Evolutionary conservation across 2,113 vertebrate species (phyloP).

Genomic region (Hypocryptadius cinnamomeus): DNA sequence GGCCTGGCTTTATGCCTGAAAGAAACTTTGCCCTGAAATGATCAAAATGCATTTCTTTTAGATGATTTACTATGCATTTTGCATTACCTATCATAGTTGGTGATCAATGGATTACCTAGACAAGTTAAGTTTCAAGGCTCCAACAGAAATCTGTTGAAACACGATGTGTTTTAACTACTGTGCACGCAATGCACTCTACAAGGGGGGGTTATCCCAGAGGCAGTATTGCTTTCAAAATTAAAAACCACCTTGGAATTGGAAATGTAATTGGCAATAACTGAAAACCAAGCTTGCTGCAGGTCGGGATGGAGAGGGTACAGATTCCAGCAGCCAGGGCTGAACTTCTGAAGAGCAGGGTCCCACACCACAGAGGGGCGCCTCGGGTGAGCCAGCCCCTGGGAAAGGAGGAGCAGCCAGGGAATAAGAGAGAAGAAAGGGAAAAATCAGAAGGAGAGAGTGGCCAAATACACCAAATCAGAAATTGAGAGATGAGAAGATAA

Average conservation of each 20-base stretch:
- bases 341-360: not conserved
- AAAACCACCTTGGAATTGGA: not conserved
- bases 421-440: not conserved
- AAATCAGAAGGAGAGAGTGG: not conserved
- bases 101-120: not conserved
- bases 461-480: not conserved
- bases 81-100: not conserved
- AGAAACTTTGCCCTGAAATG: not conserved
- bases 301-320: rapidly evolving
- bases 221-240: not conserved
- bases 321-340: not conserved
- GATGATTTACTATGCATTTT: not conserved
- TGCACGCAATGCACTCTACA: not conserved
- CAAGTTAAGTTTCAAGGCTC: not conserved
- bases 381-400: not conserved
- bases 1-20: not conserved
- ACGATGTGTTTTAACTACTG: not conserved
- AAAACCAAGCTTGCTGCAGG: not conserved
- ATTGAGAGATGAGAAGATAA: not conserved
- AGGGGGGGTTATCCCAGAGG: not conserved
- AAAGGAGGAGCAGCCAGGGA: not conserved
- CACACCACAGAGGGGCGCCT: not conserved
- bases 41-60: not conserved
- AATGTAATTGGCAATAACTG: not conserved
- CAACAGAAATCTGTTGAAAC: not conserved